Base-by-base conservation (phyloP, 1,140 invertebrate genomes). In the Ceratoteleas bidentatus region DNA sequence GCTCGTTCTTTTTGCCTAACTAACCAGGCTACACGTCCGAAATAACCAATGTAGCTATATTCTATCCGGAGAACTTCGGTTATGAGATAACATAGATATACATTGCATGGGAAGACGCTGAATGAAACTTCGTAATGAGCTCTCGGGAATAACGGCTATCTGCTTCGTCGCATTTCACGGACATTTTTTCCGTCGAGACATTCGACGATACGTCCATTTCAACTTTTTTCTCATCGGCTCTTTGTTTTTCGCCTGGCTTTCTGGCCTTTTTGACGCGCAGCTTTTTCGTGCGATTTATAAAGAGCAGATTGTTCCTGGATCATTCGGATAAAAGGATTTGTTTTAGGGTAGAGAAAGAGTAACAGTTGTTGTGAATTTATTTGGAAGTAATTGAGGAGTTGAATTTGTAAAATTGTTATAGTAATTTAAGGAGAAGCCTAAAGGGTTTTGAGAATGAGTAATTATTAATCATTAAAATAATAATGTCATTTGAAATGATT, bases 1-100 rank as follows among this genome's bases (percentile, higher is more conserved):
- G 82, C 76, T 81, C 78, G 78, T 77, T 64, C 66, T 77, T 68
- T 73, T 73, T 81, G 73, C 74, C 80, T 81, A 81, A 85, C 85
- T 83, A 81, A 83, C 85, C 77, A 81, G 72, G 69, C 83, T 85
- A 79, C 77, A 84, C 65, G 75, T 53, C 69, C 76, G 68, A 85
- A 84, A 85, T 81, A 57, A 83, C 82, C 79, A 65, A 80, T 74
- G 79, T 75, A 76, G 66, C 58, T 81, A 79, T 76, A 70, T 68
- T 8, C 69, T 50, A 45, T 75, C 65, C 74, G 34, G 34, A 68
- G 72, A 52, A 66, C 69, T 49, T 45, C 53, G 65, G 11, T 15
- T 52, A 13, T 13, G 73, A 83, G 80, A 83, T 85, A 83, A 85
- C 64, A 50, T 72, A 72, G 81, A 83, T 81, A 83, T 75, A 61